Evolutionary conservation across 2,797 vertebrate species (phyloP), one percentile per base, ranked within the genome.

Genomic region (Peromyscus melanophrys): DNA sequence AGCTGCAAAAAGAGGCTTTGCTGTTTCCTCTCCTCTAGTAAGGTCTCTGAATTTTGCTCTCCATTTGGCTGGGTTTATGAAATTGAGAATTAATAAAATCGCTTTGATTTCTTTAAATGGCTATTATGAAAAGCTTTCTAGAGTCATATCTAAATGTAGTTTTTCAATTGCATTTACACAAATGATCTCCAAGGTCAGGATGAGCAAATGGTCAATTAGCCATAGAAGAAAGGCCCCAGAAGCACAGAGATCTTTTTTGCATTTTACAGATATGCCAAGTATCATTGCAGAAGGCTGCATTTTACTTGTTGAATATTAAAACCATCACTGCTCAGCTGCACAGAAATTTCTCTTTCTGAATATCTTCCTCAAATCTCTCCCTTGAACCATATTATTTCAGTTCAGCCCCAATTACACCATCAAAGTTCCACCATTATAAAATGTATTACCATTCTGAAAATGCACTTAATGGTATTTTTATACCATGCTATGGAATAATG

Each of bases 51-150:
- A 1, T 65, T 82, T 80, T 67, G 13, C 52, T 5, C 17, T 55
- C 34, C 55, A 67, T 57, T 34, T 95, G 85, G 1, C 13, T 77
- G 71, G 29, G 34, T 23, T 5, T 83, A 46, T 93, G 43, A 92
- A 96, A 95, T 77, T 80, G 49, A 88, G 57, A 96, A 97, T 94
- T 97, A 94, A 89, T 97, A 98, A 97, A 95, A 96, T 81, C 10
- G 1, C 73, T 96, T 46, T 4, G 73, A 95, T 96, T 97, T 96
- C 71, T 59, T 90, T 89, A 90, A 97, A 76, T 65, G 43, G 14
- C 82, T 84, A 83, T 90, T 96, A 85, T 69, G n/a, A 89, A 95
- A 92, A 92, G 40, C 80, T 90, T 96, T 83, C 84, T 75, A 40
- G 55, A 93, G 67, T 90, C 91, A 63, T 82, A 94, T 23, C 49